These are phyloP conservation scores for Archivesica marissinica DNA, from an alignment of 1,140 invertebrate species.

Conservation along the genomic window DNA sequence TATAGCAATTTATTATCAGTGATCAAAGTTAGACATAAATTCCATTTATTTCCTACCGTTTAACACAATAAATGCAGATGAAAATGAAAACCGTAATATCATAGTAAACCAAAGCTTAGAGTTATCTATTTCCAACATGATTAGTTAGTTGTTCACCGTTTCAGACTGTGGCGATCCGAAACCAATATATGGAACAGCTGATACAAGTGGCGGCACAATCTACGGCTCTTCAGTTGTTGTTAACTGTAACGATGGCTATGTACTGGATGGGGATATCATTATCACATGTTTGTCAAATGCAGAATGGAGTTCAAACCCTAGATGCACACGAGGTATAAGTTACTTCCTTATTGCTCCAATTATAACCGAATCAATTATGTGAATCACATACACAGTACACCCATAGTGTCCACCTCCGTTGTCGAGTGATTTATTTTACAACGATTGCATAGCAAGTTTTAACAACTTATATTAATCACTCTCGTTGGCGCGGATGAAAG, in stretches of 20 bases:
- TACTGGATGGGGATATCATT: not conserved
- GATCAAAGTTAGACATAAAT: too few relatives aligned
- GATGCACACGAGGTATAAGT: not conserved
- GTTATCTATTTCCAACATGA: too few relatives aligned
- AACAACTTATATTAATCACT: too few relatives aligned
- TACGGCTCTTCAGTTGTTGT: not conserved
- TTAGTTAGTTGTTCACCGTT: too few relatives aligned
- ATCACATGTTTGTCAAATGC: too few relatives aligned
- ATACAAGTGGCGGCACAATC: not conserved
- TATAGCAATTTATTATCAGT: too few relatives aligned
- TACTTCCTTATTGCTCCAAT: not conserved
- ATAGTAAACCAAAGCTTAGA: too few relatives aligned
- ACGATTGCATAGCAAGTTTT: too few relatives aligned
- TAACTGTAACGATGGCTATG: slow-evolving; percentile 6
- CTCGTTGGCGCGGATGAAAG: too few relatives aligned
- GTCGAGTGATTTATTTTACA: not conserved
- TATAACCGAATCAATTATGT: not conserved
- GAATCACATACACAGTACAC: not conserved
- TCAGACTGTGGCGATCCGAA: not conserved
- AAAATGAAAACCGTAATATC: too few relatives aligned
- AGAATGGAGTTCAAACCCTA: not conserved
- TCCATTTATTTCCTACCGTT: too few relatives aligned
- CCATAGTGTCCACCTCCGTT: not conserved
- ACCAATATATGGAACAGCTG: not conserved
- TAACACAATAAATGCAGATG: too few relatives aligned